Evolutionary conservation across 2,888 invertebrate species (phyloP), one percentile per base, ranked within the genome.

Genomic region (Asteroscopus sphinx): DNA sequence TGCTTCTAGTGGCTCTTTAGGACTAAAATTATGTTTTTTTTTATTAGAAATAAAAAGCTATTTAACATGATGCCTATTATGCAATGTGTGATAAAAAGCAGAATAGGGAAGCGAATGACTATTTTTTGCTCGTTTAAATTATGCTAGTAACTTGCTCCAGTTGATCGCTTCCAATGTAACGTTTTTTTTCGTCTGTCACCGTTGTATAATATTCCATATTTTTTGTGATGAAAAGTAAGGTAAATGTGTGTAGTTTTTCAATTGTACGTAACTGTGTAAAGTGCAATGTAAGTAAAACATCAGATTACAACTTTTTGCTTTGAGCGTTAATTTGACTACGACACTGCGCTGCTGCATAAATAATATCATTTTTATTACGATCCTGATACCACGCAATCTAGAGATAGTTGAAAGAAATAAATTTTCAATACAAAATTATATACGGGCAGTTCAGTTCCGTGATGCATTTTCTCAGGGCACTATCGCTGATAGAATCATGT

Each of bases 341-440:
- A 45, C 25, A 41, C 57, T 16, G 26, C 4, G n/a, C n/a, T n/a
- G n/a, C n/a, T n/a, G n/a, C n/a, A n/a, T n/a, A n/a, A n/a, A 40
- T 17, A 46, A 39, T 65, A 68, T 45, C 26, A 54, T 54, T 48
- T 68, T 62, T 40, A 40, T 54, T 62, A 40, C 40, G 16, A 68
- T 54, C 47, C 28, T 32, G 44, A 54, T 52, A 41, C 35, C 32
- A 32, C 15, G 13, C 25, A 30, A 36, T 55, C 37, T 21, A 58
- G 40, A 49, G 56, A 58, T 59, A 71, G 56, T 65, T 48, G 39
- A 46, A 35, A 48, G 36, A 61, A 65, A 71, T 73, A 68, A 77
- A 71, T 77, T 56, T 52, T 59, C 40, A n/a, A 11, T 47, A 45
- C 44, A 41, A 56, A 71, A 73, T 72, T 51, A 74, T 59, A 64